Percentiles rank a stretch among this genome's conserved stretches.
These are phyloP conservation scores for Cloeon dipterum DNA, from an alignment of 2,888 invertebrate species.

Conservation along the genomic window DNA sequence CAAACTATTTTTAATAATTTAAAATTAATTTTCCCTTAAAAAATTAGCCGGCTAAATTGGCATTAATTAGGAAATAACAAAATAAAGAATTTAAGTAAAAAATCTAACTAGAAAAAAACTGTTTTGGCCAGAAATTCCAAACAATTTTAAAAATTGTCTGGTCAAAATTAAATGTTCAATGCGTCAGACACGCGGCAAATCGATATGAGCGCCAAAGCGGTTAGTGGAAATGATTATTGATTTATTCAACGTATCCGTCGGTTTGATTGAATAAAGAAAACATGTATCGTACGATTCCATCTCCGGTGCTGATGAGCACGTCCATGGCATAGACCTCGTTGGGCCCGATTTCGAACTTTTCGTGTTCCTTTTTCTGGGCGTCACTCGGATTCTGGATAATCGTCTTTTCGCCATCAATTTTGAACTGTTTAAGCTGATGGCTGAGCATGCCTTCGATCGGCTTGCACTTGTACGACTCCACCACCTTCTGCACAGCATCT, in stretches of 20 bases:
- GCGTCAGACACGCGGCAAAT: too few relatives aligned
- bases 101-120: too few relatives aligned
- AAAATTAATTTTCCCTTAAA: neutral
- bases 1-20: neutral
- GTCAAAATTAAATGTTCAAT: too few relatives aligned
- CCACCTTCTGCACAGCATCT: constrained; percentile 77
- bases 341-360: constrained; percentile 84
- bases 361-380: constrained; percentile 89
- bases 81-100: neutral
- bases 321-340: constrained; percentile 98
- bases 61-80: neutral
- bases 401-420: constrained; percentile 94
- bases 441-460: constrained; percentile 92
- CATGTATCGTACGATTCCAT: constrained; percentile 78
- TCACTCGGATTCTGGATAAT: constrained; percentile 95
- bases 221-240: neutral
- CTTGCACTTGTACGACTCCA: constrained; percentile 84
- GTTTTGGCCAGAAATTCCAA: too few relatives aligned
- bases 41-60: neutral
- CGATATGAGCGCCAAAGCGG: neutral
- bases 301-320: constrained; percentile 89
- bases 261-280: too few relatives aligned
- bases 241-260: neutral
- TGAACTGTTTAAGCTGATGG: constrained; percentile 87
- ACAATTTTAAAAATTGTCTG: too few relatives aligned